Conservation (phyloP, 2,888 invertebrate genomes). For the Netelia fuscicornis region DNA sequence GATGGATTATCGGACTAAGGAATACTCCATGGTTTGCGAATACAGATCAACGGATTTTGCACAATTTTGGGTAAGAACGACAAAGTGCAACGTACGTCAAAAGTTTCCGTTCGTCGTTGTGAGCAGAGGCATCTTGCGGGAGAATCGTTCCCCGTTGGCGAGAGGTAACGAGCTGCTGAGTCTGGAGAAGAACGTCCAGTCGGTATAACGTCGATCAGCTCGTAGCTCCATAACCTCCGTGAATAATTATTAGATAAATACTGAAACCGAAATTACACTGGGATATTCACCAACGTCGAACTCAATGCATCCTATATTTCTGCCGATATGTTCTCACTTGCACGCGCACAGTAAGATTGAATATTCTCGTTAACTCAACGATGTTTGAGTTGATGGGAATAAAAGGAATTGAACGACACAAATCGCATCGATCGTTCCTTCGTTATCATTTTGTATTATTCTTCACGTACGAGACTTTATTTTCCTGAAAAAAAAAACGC, state of each 20-base stretch:
- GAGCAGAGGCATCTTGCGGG: background rate
- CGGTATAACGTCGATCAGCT: constrained; percentile 17
- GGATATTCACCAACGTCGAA: background rate
- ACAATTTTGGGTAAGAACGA: constrained; percentile 42
- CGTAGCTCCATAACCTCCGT: constrained; percentile 7
- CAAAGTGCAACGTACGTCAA: constrained; percentile 42
- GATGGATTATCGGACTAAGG: constrained; percentile 9
- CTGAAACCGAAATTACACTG: constrained; percentile 30
- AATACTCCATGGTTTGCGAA: background rate
- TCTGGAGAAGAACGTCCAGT: constrained; percentile 30
- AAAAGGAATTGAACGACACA: background rate
- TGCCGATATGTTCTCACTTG: background rate
- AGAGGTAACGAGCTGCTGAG: constrained; percentile 29
- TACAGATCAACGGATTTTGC: constrained; percentile 47
- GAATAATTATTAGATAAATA: constrained; percentile 58
- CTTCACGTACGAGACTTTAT: background rate
- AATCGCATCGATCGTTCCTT: background rate
- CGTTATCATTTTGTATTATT: background rate
- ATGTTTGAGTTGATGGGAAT: background rate
- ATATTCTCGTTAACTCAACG: background rate
- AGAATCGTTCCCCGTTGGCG: background rate
- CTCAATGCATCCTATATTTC: background rate
- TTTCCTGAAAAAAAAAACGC: background rate
- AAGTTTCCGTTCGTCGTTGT: constrained; percentile 10
- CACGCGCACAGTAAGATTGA: background rate